Base-by-base conservation (phyloP, 2,888 invertebrate genomes). In the Tinea semifulvella region DNA sequence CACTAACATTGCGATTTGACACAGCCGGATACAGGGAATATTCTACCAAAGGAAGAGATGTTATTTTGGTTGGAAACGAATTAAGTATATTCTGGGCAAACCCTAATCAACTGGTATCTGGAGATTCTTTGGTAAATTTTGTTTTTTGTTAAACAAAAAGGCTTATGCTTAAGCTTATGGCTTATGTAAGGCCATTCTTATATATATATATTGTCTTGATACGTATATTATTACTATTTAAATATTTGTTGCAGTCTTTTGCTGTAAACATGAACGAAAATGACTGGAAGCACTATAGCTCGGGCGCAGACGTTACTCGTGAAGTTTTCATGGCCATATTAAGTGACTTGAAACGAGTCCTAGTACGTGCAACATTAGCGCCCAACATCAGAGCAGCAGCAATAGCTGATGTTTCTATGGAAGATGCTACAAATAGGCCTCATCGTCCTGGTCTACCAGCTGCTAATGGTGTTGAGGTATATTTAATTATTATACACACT, bases 391-490 rank as follows among this genome's bases (percentile, higher is more conserved):
- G 87, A 47, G 76, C 83, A 1, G 84, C 88, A 1, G 85, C 86
- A 42, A 86, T 98, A 36, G 88, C 92, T 47, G 94, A 96, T 60
- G 90, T 98, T 0, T 86, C 88, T 16, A 84, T 98, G 67, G 96
- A 97, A 54, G 90, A 92, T 2, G 93, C 95, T 0, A 36, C 36
- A 36, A 36, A 36, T n/a, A 18, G 18, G 10, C 36, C 36, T 3
- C 18, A 36, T 18, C 6, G 18, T 4, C 36, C 36, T 17, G 36
- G 36, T 17, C 8, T 36, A 6, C 76, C 80, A 31, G 8, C 17
- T 36, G 94, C 95, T 1, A 84, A 80, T 2, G 88, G 88, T 46
- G 89, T 98, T 42, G 98, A 98, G 82, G 85, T 87, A 54, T 46
- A 3, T 14, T 10, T 11, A 7, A 27, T 7, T 27, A 27, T n/a